These are phyloP conservation scores for Erynnis tages DNA, from an alignment of 2,888 invertebrate genomes.

Conservation along the genomic window DNA sequence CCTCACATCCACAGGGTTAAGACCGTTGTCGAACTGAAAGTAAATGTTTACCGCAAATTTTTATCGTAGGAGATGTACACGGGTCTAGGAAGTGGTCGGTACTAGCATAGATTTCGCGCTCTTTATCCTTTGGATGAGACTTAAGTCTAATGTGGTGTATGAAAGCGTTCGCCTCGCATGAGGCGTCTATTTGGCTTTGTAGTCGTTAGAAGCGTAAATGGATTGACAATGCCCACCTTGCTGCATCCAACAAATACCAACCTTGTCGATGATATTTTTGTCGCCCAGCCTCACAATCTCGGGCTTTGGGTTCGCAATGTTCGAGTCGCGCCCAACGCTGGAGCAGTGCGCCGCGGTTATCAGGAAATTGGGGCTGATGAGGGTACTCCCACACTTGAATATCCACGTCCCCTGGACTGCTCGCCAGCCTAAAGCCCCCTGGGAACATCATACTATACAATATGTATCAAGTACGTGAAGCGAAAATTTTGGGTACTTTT, in stretches of 20 bases:
- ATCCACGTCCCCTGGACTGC: slow-evolving; percentile 40
- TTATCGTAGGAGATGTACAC: no score
- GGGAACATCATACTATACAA: neutral
- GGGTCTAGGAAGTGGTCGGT: no score
- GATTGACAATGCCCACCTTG: no score
- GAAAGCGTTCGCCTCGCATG: no score
- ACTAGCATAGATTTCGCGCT: no score
- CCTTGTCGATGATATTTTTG: slow-evolving; percentile 40
- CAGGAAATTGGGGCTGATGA: slow-evolving; percentile 82
- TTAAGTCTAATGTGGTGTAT: no score
- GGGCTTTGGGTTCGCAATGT: slow-evolving; percentile 36
- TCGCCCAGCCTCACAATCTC: slow-evolving; percentile 48
- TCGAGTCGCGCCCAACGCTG: slow-evolving; percentile 33
- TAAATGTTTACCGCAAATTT: no score
- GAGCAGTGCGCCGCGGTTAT: slow-evolving; percentile 85
- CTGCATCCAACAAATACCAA: slow-evolving; percentile 22
- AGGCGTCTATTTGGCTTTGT: no score
- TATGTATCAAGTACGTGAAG: no score
- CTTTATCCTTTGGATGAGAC: no score
- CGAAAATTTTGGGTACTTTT: no score
- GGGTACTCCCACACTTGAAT: slow-evolving; percentile 82
- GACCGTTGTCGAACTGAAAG: neutral
- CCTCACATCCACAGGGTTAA: slow-evolving; percentile 32
- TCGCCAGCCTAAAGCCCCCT: slow-evolving; percentile 52
- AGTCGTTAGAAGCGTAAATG: no score